A percentile compares a stretch with the other conserved stretches of the same genome.
Evolutionary conservation across 2,113 vertebrate species (phyloP).

Genomic region (Etia nguti): DNA sequence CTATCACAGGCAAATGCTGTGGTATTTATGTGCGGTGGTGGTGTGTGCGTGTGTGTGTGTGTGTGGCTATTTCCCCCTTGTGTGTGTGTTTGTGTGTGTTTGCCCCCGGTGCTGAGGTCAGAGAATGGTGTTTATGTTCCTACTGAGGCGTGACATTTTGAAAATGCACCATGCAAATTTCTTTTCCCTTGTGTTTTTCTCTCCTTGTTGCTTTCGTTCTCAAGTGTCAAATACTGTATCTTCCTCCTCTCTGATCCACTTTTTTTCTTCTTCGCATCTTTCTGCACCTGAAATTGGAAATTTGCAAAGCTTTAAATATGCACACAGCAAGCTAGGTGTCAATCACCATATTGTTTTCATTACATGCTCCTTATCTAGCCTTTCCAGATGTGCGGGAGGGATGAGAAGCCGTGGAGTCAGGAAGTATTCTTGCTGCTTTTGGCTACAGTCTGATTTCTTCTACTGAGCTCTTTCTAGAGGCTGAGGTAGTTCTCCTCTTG

Average conservation of each 20-base stretch:
- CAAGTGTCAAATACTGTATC: not conserved
- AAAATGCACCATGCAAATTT: constrained; percentile 42
- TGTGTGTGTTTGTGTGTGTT: not conserved
- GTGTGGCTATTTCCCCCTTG: too few relatives aligned
- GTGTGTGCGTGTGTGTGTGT: not conserved
- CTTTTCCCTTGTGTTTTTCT: not conserved
- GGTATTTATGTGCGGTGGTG: not conserved
- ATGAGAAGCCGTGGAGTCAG: constrained; percentile 13
- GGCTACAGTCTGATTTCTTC: constrained; percentile 6
- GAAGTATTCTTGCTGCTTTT: constrained; percentile 25
- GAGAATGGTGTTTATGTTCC: constrained; percentile 19
- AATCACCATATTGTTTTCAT: constrained; percentile 43
- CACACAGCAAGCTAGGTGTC: constrained; percentile 1
- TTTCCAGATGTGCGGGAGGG: constrained; percentile 35
- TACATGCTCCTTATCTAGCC: constrained; percentile 36
- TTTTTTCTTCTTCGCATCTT: not conserved
- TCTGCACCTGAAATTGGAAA: constrained; percentile 13
- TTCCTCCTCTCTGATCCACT: not conserved
- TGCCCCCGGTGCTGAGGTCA: not conserved
- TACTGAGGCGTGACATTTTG: constrained; percentile 35
- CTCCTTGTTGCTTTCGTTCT: not conserved
- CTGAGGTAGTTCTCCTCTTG: constrained; percentile 3
- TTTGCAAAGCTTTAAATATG: constrained; percentile 14
- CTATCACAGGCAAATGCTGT: constrained; percentile 16
- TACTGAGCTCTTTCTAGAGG: constrained; percentile 24